Conservation (phyloP, 92 coral and sea anemone genomes). For the Heliopora coerulea region DNA sequence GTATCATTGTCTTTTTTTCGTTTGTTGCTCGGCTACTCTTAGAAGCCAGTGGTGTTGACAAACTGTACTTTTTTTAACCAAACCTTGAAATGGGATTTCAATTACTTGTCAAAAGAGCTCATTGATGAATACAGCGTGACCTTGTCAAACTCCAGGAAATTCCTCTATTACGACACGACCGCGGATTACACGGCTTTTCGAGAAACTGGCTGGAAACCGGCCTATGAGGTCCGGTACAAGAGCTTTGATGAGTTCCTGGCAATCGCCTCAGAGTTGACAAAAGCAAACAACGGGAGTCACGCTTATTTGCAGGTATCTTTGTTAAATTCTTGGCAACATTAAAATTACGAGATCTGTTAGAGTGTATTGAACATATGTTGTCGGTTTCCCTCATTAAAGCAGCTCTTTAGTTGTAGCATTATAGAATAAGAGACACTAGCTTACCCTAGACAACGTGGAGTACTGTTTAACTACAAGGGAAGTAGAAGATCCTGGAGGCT, state of each 20-base stretch:
- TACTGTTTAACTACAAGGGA: no score
- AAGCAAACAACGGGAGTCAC: slow-evolving; percentile 68
- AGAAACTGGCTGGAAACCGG: slow-evolving; percentile 65
- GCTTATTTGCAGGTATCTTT: slow-evolving; percentile 83
- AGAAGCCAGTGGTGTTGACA: slow-evolving; percentile 69
- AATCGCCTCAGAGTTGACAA: slow-evolving; percentile 53
- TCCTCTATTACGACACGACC: slow-evolving; percentile 65
- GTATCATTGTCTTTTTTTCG: not conserved
- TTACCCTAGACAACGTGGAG: no score
- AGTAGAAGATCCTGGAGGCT: no score
- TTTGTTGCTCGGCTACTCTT: not conserved
- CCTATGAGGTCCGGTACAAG: slow-evolving; percentile 45
- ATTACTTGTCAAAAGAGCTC: slow-evolving; percentile 68
- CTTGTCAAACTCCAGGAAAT: slow-evolving; percentile 49
- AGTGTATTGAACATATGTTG: no score
- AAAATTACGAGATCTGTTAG: no score
- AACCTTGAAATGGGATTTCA: slow-evolving; percentile 76
- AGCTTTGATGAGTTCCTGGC: slow-evolving; percentile 65
- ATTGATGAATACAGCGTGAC: slow-evolving; percentile 78
- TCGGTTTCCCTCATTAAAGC: no score
- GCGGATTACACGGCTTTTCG: slow-evolving; percentile 46
- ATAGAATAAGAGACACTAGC: no score
- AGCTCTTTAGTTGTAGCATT: no score
- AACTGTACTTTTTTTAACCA: slow-evolving; percentile 74
- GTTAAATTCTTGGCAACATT: slow-evolving; percentile 10